A percentile compares a stretch with the other conserved stretches of the same genome.
Conservation (phyloP, 2,797 vertebrate genomes). For the Cyclopterus lumpus region DNA sequence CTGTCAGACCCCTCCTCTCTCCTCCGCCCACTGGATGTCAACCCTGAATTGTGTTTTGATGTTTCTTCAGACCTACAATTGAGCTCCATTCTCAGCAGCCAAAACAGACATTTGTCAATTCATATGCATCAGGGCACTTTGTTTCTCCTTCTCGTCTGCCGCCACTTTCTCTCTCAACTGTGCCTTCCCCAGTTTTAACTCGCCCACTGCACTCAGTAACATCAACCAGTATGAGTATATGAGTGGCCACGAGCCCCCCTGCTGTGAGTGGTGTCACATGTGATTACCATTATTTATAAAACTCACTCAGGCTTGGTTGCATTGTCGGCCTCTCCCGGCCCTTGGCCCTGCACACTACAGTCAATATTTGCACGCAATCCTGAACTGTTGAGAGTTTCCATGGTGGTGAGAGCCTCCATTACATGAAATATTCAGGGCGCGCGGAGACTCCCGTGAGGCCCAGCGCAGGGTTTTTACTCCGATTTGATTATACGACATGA, state of each 20-base stretch:
- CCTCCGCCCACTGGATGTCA: slow-evolving; percentile 83
- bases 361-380: slow-evolving; percentile 95
- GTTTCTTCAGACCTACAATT: slow-evolving; percentile 88
- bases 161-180: slow-evolving; percentile 54
- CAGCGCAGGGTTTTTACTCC: slow-evolving; percentile 91
- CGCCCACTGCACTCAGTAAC: slow-evolving; percentile 65
- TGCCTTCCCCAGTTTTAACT: slow-evolving; percentile 65
- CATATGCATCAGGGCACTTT: slow-evolving; percentile 83
- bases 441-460: slow-evolving; percentile 84
- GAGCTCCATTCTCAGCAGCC: slow-evolving; percentile 90
- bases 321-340: slow-evolving; percentile 77
- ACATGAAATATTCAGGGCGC: slow-evolving; percentile 94
- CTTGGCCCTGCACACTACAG: slow-evolving; percentile 83
- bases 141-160: slow-evolving; percentile 29
- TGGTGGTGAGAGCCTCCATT: slow-evolving; percentile 83
- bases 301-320: slow-evolving; percentile 87
- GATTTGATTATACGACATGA: slow-evolving; percentile 97
- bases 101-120: slow-evolving; percentile 95
- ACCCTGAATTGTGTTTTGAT: slow-evolving; percentile 93
- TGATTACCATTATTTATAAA: slow-evolving; percentile 92
- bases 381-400: slow-evolving; percentile 87
- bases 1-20: slow-evolving; percentile 64
- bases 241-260: slow-evolving; percentile 80
- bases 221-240: slow-evolving; percentile 68
- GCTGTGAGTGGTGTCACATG: slow-evolving; percentile 87